Percentiles rank a stretch among this genome's conserved stretches.
Conservation (phyloP, 2,797 vertebrate genomes). For the Parauchenoglanis punctatus region DNA sequence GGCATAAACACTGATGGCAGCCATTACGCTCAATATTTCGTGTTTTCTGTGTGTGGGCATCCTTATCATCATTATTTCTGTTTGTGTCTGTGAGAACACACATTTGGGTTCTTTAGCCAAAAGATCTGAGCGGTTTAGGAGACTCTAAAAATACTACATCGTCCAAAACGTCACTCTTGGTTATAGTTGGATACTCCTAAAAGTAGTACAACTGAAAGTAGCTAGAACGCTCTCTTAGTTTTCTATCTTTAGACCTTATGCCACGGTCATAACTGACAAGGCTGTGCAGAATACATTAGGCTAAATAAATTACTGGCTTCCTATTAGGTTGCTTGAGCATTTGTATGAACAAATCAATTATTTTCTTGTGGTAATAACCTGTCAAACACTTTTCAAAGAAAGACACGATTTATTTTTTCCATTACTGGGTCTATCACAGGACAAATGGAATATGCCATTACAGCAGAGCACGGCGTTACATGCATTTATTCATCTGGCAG, state of each 20-base stretch:
- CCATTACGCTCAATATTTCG: not conserved
- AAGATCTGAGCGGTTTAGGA: not conserved
- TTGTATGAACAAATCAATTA: not conserved
- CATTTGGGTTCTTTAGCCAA: not conserved
- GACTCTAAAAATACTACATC: not conserved
- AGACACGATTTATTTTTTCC: not conserved
- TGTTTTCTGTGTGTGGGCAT: not conserved
- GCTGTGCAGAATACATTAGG: not conserved
- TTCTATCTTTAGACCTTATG: not conserved
- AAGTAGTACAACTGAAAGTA: not conserved
- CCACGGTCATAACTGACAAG: not conserved
- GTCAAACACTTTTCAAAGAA: not conserved
- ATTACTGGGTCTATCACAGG: not conserved
- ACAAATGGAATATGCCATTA: not conserved
- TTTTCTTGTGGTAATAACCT: not conserved
- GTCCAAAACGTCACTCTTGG: not conserved
- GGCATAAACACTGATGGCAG: not conserved
- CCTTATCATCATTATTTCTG: not conserved
- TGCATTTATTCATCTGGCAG: slow-evolving; percentile 8
- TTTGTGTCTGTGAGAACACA: not conserved
- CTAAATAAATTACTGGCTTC: not conserved
- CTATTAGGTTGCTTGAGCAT: not conserved
- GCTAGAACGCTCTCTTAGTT: not conserved
- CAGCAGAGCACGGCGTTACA: not conserved
- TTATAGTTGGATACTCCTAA: not conserved